A percentile compares a stretch with the other conserved stretches of the same genome.
These are phyloP conservation scores for Cossypha heuglini DNA, from an alignment of 2,797 vertebrate species.

Conservation along the genomic window DNA sequence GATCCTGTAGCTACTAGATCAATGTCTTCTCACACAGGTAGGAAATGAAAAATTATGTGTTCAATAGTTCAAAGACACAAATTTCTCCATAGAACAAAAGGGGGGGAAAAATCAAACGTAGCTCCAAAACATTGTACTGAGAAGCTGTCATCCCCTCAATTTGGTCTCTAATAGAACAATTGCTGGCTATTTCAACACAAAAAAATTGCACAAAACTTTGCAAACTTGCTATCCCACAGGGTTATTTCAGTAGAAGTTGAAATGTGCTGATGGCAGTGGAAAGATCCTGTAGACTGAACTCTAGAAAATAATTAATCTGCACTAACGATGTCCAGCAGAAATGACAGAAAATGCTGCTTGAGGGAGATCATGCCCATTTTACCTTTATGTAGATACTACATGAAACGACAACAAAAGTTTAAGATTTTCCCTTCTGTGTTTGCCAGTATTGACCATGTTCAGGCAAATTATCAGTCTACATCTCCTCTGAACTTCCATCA, in stretches of 20 bases:
- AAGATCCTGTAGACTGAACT: neutral
- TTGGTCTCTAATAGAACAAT: neutral
- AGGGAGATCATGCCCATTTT: neutral
- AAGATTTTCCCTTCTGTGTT: neutral
- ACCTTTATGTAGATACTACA: neutral
- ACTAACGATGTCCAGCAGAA: conserved; percentile 1
- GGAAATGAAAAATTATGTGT: neutral
- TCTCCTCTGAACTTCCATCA: neutral
- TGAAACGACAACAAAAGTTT: neutral
- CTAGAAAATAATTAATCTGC: conserved; percentile 6
- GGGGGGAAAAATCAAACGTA: neutral
- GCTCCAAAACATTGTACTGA: neutral
- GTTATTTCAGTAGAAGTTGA: conserved; percentile 24
- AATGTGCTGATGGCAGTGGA: conserved; percentile 5
- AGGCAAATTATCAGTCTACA: neutral
- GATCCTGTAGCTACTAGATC: neutral
- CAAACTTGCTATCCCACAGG: neutral
- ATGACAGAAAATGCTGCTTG: neutral
- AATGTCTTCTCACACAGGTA: neutral
- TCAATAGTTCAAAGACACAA: neutral
- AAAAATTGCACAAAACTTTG: neutral
- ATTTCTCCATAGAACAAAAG: neutral
- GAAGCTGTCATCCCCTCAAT: neutral
- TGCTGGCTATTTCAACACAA: neutral
- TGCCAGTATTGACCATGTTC: neutral